Conservation (phyloP, 1,140 invertebrate genomes). For the Parapsyche elsis region DNA sequence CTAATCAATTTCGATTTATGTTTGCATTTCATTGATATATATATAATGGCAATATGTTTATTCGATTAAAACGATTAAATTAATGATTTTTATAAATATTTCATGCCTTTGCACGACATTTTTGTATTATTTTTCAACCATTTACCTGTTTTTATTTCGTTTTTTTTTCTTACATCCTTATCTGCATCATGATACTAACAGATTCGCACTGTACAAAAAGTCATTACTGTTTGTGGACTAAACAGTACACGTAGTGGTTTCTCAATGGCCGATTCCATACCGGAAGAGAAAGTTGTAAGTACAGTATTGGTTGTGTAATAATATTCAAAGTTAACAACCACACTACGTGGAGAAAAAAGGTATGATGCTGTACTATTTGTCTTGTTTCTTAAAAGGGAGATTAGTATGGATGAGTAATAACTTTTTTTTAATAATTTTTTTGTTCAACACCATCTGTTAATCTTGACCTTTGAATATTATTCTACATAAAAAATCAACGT, state of each 20-base stretch:
- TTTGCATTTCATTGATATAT: too few species aligned
- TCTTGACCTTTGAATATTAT: too few species aligned
- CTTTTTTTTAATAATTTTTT: too few species aligned
- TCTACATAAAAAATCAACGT: too few species aligned
- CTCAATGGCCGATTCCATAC: constrained; percentile 22
- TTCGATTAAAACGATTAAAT: too few species aligned
- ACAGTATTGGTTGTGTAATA: background rate
- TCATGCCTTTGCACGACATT: background rate
- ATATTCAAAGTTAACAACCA: background rate
- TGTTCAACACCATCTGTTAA: too few species aligned
- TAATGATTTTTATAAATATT: background rate
- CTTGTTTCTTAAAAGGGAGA: too few species aligned
- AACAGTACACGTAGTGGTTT: background rate
- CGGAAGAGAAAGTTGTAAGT: constrained; percentile 51
- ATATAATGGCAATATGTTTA: too few species aligned
- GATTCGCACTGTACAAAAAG: constrained; percentile 42
- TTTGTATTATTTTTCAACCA: constrained; percentile 7
- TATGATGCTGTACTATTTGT: too few species aligned
- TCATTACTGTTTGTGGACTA: constrained; percentile 33
- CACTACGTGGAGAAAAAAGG: background rate
- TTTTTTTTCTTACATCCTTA: constrained; percentile 30
- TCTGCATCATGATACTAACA: constrained; percentile 47
- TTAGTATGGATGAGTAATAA: too few species aligned
- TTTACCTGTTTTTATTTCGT: background rate
- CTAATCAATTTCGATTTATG: too few species aligned